These are phyloP conservation scores for Perca flavescens DNA, from an alignment of 2,113 vertebrate species.

Conservation along the genomic window DNA sequence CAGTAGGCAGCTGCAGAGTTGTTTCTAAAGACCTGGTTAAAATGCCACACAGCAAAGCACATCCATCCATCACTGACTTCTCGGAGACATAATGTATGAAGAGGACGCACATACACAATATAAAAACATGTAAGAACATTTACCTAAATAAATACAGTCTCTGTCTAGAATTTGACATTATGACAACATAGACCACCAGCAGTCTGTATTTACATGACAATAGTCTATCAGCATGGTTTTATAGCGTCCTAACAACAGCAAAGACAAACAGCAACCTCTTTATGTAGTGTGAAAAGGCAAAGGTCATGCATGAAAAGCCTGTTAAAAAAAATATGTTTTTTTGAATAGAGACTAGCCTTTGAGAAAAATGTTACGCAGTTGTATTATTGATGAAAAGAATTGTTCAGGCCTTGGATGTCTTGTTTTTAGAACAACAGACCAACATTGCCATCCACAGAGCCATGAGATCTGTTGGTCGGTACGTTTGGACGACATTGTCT, in stretches of 20 bases:
- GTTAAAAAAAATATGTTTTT: background rate
- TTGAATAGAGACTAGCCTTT: background rate
- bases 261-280: constrained; percentile 58
- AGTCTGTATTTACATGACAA: constrained; percentile 67
- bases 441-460: background rate
- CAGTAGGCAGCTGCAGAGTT: constrained; percentile 78
- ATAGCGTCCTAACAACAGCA: constrained; percentile 45
- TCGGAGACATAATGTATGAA: constrained; percentile 24
- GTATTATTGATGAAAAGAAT: constrained; percentile 17
- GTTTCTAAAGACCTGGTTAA: constrained; percentile 75
- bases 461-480: background rate
- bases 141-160: constrained; percentile 3
- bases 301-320: constrained; percentile 36
- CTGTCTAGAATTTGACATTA: constrained; percentile 7
- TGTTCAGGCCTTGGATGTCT: background rate
- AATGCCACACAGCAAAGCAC: constrained; percentile 70
- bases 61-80: constrained; percentile 66
- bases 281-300: constrained; percentile 36
- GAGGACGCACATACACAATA: background rate
- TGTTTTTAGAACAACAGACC: background rate
- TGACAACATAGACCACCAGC: constrained; percentile 31
- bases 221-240: constrained; percentile 25
- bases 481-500: background rate
- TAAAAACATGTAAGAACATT: constrained; percentile 19
- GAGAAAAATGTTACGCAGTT: background rate